Evolutionary conservation across 2,888 invertebrate species (phyloP).

Genomic region (Scaptomyza reducta): DNA sequence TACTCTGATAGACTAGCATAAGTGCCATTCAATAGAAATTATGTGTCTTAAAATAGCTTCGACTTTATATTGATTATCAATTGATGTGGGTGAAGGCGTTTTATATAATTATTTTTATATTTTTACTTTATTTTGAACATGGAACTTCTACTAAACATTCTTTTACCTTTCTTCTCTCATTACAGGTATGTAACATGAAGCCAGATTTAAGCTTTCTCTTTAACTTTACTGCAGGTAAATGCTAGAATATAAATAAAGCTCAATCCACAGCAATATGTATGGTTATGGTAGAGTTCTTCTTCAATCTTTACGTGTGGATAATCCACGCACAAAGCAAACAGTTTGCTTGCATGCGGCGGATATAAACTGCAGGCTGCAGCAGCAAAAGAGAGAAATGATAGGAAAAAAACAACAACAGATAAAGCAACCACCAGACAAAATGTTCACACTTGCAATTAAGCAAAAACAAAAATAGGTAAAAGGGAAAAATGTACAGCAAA

Average conservation of each 20-base stretch:
- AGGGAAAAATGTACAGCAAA: neutral
- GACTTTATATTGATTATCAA: neutral
- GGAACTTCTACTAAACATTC: constrained; percentile 15
- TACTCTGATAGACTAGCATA: neutral
- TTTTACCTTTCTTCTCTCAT: constrained; percentile 8
- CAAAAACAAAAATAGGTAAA: constrained; percentile 6
- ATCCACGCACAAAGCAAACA: constrained; percentile 52
- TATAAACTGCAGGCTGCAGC: constrained; percentile 36
- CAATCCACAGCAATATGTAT: constrained; percentile 1
- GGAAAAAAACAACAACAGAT: constrained; percentile 18
- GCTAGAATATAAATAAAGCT: constrained; percentile 8
- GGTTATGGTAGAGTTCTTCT: neutral
- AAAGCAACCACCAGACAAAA: constrained; percentile 48
- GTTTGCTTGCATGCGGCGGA: constrained; percentile 56
- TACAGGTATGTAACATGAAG: constrained; percentile 44
- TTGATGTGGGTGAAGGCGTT: neutral
- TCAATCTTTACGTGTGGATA: constrained; percentile 16
- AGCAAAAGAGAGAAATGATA: constrained; percentile 5
- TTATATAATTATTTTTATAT: neutral
- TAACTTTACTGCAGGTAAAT: constrained; percentile 32
- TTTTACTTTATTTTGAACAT: neutral
- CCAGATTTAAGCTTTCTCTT: neutral
- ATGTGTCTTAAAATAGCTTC: neutral
- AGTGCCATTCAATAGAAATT: neutral
- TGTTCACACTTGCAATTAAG: constrained; percentile 73